These are phyloP conservation scores for Paguma larvata DNA, from an alignment of 2,797 vertebrate species.

Conservation along the genomic window DNA sequence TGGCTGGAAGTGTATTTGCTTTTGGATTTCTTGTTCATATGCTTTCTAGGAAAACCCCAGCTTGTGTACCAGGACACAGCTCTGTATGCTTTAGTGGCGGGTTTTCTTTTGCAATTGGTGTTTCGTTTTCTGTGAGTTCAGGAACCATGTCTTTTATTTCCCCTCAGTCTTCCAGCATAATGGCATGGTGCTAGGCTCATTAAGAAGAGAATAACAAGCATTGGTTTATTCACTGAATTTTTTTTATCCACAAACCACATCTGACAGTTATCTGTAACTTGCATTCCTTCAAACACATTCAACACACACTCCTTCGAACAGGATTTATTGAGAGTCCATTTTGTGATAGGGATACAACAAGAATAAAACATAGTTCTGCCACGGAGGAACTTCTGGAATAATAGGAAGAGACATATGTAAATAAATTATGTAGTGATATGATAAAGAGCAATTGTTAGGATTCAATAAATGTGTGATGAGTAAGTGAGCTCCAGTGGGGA, in stretches of 20 bases:
- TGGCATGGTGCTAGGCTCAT: not conserved
- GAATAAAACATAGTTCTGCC: not conserved
- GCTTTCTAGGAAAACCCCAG: not conserved
- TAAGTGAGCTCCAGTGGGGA: not conserved
- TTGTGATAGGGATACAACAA: not conserved
- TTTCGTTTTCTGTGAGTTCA: slow-evolving; percentile 10
- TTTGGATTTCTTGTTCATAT: not conserved
- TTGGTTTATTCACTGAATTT: not conserved
- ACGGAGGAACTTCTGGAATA: not conserved
- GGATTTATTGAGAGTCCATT: not conserved
- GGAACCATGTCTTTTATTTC: not conserved
- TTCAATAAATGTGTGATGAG: not conserved
- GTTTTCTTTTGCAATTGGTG: not conserved
- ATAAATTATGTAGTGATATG: not conserved
- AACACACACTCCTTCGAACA: not conserved
- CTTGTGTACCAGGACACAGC: not conserved
- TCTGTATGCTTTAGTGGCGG: not conserved
- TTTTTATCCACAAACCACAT: not conserved
- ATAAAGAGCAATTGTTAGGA: not conserved
- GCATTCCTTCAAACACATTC: not conserved
- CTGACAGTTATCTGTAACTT: not conserved
- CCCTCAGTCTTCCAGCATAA: not conserved
- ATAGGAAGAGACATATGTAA: not conserved
- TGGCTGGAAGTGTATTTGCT: not conserved
- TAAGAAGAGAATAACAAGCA: not conserved